Evolutionary conservation across 1,140 invertebrate species (phyloP), one percentile per base, ranked within the genome.

Genomic region (Tetraneura akinire): DNA sequence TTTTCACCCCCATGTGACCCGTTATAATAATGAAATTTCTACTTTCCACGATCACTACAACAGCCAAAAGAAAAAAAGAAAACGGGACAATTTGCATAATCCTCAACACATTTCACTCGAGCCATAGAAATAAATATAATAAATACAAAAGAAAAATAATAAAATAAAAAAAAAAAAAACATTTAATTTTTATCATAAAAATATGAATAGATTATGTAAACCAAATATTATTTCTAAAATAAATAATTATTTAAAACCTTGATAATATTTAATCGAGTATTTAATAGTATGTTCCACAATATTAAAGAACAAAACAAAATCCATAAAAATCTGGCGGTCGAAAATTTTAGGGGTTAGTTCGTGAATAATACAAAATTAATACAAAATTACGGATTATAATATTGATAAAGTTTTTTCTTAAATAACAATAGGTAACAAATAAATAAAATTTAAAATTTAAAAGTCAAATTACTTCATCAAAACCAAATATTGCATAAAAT

Each of bases 1-100:
- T 76, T 73, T 76, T 76, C 53, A 55, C 26, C 29, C 73, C 26
- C 11, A 51, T 29, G 26, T 51, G 21, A 45, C 29, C 71, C 71
- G 18, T 55, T 16, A 37, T 37, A 57, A n/a, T 57, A 76, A 76
- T 76, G 73, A 76, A 76, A 76, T 76, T 57, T 53, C 13, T 18
- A 42, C 73, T 10, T n/a, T 21, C 32, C 51, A 42, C n/a, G 11
- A n/a, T 26, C 51, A 42, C 32, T 26, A 29, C 21, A 26, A 21
- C 32, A 53, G 32, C 11, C 57, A 60, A 57, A 76, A 2, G 53
- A 76, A 5, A 76, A 60, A 57, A 76, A 2, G 53, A 76, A 5
- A 76, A 42, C 73, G 73, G 55, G 18, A 78, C 16, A 78, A 62
- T 62, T 78, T 78, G 74, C 73, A 76, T 78, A 78, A 78, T 78